phyloP scores from a whole-genome alignment of 2,888 invertebrate genomes.

The Nomada lathburiana region DNA sequence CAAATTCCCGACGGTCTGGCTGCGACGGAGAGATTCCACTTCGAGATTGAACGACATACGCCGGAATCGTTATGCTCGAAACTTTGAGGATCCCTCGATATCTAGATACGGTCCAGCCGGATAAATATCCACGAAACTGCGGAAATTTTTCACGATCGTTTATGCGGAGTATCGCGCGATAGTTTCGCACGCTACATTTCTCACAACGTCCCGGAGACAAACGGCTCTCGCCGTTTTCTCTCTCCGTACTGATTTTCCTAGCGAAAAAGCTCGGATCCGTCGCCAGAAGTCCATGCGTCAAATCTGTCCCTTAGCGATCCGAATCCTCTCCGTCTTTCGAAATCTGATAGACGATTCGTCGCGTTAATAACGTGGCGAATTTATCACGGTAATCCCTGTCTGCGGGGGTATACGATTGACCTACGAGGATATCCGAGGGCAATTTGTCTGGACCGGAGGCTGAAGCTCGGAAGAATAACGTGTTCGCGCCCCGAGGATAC shows the following conservation, averaged over 20 bases:
- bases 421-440: too few species aligned
- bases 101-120: conserved; percentile 41
- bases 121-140: conserved; percentile 49
- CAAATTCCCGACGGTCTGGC: conserved; percentile 28
- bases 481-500: too few species aligned
- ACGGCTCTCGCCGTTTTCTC: neutral
- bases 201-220: conserved; percentile 4
- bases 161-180: conserved; percentile 41
- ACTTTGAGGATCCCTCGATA: conserved; percentile 48
- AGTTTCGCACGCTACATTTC: conserved; percentile 43
- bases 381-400: conserved; percentile 26
- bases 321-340: conserved; percentile 26
- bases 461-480: too few species aligned
- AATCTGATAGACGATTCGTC: conserved; percentile 35
- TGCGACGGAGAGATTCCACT: conserved; percentile 21
- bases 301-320: conserved; percentile 8
- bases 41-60: conserved; percentile 48
- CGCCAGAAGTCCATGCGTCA: conserved; percentile 36
- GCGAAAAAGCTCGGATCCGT: neutral
- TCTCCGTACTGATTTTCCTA: neutral
- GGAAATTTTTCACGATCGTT: conserved; percentile 49
- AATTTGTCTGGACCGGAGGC: too few species aligned
- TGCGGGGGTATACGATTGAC: conserved; percentile 10
- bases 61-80: conserved; percentile 37
- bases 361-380: conserved; percentile 33